A percentile compares a stretch with the other conserved stretches of the same genome.
These are phyloP conservation scores for Butorides virescens DNA, from an alignment of 2,113 vertebrate genomes.

Conservation along the genomic window DNA sequence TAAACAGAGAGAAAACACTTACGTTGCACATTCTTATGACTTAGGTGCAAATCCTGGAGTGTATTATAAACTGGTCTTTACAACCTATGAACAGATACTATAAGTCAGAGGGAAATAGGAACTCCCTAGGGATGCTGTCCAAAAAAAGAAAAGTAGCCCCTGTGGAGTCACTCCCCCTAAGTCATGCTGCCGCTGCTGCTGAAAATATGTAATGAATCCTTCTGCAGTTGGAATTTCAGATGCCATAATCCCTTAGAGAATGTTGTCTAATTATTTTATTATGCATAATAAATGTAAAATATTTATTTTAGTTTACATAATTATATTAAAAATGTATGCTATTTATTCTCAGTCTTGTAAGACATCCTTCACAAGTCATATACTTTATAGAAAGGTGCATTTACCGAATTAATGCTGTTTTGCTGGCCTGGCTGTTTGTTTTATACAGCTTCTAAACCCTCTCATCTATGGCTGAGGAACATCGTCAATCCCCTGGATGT, in stretches of 20 bases:
- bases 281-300: constrained; percentile 66
- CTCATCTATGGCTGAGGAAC: neutral
- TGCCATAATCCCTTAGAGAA: constrained; percentile 8
- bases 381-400: constrained; percentile 27
- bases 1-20: neutral
- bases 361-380: constrained; percentile 37
- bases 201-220: constrained; percentile 33
- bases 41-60: constrained; percentile 21
- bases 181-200: neutral
- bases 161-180: constrained; percentile 5
- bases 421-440: constrained; percentile 20
- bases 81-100: constrained; percentile 8
- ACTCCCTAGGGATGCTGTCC: constrained; percentile 59
- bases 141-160: constrained; percentile 60
- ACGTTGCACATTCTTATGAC: constrained; percentile 12
- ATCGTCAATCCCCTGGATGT: neutral
- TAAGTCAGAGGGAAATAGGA: constrained; percentile 63
- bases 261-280: constrained; percentile 49
- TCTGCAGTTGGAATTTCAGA: constrained; percentile 3
- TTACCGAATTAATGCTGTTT: constrained; percentile 40
- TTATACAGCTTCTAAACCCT: neutral
- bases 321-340: constrained; percentile 49
- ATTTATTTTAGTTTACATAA: constrained; percentile 45
- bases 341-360: constrained; percentile 52
- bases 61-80: constrained; percentile 2